Percentiles rank a stretch among this genome's conserved stretches.
phyloP scores from a whole-genome alignment of 2,888 invertebrate genomes.

The Lomographa bimaculata region DNA sequence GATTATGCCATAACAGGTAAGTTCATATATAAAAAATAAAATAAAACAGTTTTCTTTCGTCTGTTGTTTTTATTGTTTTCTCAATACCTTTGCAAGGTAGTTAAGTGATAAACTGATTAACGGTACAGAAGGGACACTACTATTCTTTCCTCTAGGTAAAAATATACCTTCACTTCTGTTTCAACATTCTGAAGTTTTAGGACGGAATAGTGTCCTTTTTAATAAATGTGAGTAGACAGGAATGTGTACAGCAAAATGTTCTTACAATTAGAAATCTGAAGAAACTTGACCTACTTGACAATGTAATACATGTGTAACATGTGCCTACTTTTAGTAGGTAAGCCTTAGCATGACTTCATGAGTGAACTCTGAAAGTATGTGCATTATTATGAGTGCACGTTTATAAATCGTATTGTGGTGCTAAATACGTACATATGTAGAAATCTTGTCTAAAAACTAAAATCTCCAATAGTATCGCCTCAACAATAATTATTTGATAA shows the following conservation, averaged over 20 bases:
- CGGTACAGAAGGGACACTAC: constrained; percentile 65
- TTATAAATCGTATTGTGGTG: no score
- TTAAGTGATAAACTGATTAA: constrained; percentile 60
- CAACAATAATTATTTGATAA: no score
- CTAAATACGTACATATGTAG: no score
- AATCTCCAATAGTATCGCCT: no score
- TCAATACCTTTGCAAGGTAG: constrained; percentile 78
- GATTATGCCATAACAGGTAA: no score
- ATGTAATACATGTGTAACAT: no score
- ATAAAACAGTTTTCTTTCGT: constrained; percentile 17
- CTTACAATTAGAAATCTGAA: constrained; percentile 75
- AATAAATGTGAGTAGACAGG: constrained; percentile 38
- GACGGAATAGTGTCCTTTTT: constrained; percentile 62
- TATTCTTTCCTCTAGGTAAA: constrained; percentile 41
- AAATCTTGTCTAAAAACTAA: no score
- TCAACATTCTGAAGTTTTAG: constrained; percentile 37
- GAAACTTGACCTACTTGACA: constrained; percentile 72
- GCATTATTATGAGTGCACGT: constrained; percentile 15
- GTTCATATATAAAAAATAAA: no score
- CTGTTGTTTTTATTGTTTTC: constrained; percentile 65
- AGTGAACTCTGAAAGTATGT: constrained; percentile 24
- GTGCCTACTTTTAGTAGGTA: constrained; percentile 67
- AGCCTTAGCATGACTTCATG: constrained; percentile 76
- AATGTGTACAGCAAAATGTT: constrained; percentile 68
- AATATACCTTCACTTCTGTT: constrained; percentile 33